phyloP scores from a whole-genome alignment of 2,888 invertebrate species.

The Drymonia ruficornis region DNA sequence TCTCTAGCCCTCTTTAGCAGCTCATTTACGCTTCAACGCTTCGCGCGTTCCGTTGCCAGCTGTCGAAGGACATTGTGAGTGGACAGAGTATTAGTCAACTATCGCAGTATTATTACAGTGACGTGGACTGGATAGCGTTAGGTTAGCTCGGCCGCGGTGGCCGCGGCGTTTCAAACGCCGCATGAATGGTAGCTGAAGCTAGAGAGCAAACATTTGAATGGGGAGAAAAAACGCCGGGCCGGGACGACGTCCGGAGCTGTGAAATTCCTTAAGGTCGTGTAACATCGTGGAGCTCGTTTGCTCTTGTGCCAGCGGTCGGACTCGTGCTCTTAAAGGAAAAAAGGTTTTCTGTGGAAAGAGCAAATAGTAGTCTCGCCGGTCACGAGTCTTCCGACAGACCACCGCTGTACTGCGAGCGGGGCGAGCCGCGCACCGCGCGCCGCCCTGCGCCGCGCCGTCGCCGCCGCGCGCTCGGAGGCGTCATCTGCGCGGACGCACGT shows the following conservation, averaged over 20 bases:
- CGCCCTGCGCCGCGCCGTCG: too few species aligned
- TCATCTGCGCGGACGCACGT: conserved; percentile 8
- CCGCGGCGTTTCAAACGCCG: conserved; percentile 75
- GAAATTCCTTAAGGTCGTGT: conserved; percentile 83
- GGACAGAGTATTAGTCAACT: conserved; percentile 85
- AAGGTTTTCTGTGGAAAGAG: conserved; percentile 78
- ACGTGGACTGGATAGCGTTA: conserved; percentile 82
- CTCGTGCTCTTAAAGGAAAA: conserved; percentile 82
- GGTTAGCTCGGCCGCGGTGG: conserved; percentile 74
- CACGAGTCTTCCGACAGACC: conserved; percentile 79
- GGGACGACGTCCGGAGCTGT: conserved; percentile 74
- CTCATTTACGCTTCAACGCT: conserved; percentile 81
- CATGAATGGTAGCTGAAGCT: conserved; percentile 81
- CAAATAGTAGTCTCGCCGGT: conserved; percentile 77
- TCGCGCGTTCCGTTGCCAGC: conserved; percentile 81
- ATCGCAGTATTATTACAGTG: conserved; percentile 85
- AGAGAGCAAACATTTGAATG: conserved; percentile 80
- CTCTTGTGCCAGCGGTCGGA: conserved; percentile 74
- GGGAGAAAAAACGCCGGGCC: conserved; percentile 68
- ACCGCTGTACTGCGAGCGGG: conserved; percentile 70
- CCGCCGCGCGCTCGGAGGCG: conserved; percentile 14
- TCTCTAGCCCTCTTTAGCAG: conserved; percentile 60
- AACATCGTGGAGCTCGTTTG: conserved; percentile 81
- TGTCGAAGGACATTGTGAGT: conserved; percentile 81
- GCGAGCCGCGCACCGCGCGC: too few species aligned